Percentiles rank a stretch among this genome's conserved stretches.
Evolutionary conservation across 37 sponge, comb jelly and placozoan species (phyloP).

Genomic region (Tethya wilhelma): DNA sequence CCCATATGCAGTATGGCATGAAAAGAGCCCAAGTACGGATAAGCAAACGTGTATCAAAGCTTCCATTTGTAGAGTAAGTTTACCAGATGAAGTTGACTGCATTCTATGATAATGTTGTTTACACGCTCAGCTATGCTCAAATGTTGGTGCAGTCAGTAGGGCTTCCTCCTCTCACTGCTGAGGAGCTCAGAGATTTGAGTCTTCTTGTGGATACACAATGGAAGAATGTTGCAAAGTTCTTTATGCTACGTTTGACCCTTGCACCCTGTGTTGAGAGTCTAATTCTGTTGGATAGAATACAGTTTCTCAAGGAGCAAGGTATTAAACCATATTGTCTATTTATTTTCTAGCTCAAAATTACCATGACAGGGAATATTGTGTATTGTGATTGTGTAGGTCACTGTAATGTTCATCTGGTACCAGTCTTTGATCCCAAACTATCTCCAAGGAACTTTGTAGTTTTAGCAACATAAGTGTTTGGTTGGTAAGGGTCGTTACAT

Average conservation of each 20-base stretch:
- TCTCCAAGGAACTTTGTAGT: conserved; percentile 75
- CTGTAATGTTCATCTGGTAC: neutral
- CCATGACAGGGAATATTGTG: neutral
- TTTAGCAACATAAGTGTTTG: too few species aligned
- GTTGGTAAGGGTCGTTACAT: too few species aligned
- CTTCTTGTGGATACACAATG: conserved; percentile 36
- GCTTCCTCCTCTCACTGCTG: neutral
- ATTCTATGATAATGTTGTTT: neutral
- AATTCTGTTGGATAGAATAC: conserved; percentile 67
- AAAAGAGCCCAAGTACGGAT: conserved; percentile 56
- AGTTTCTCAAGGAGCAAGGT: conserved; percentile 71
- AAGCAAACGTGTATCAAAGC: conserved; percentile 58
- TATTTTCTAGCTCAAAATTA: neutral
- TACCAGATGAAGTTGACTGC: neutral
- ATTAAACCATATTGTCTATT: too few species aligned
- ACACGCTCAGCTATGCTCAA: neutral
- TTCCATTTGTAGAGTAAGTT: conserved; percentile 63
- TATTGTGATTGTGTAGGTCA: conserved; percentile 25
- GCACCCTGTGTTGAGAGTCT: conserved; percentile 86
- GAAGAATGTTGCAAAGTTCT: conserved; percentile 66
- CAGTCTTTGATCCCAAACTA: conserved; percentile 66
- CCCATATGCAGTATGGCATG: conserved; percentile 45
- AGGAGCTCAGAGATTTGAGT: conserved; percentile 38
- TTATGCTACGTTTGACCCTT: conserved; percentile 64
- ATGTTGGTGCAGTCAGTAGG: conserved; percentile 2